Evolutionary conservation across 2,888 invertebrate species (phyloP), one percentile per base, ranked within the genome.

Genomic region (Drosophila lutescens): DNA sequence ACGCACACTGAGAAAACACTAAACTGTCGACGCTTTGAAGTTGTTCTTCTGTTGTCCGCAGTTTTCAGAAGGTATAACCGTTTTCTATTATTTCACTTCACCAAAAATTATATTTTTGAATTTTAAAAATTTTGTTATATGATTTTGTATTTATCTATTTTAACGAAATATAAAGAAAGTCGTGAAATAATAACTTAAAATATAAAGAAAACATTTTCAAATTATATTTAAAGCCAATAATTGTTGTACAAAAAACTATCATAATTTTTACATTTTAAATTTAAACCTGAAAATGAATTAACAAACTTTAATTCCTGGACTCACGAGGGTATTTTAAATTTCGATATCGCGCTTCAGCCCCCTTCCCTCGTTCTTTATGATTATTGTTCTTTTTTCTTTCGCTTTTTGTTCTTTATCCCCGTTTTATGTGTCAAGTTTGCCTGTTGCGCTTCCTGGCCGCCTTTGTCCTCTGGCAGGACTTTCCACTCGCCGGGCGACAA

Each of bases 341-440:
- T 58, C 32, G 20, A 6, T 40, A 12, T n/a, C 9, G 8, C 9
- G 4, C 9, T 32, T 5, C 8, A 41, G 15, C 30, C 17, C 26
- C 55, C 6, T 36, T 55, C 17, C 54, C 43, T 63, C 40, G 2
- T 17, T 46, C 40, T 53, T 46, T 53, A 56, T 57, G 65, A 66
- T 53, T 47, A 30, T 66, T 66, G 43, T 66, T 23, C 53, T 66
- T 74, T 74, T 72, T 63, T 57, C 46, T 15, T 53, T 50, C 44
- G n/a, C 13, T 49, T 36, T 54, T 50, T 41, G 44, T 49, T 55
- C 30, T 54, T 36, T 60, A 59, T 61, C 53, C 60, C 56, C 60
- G 40, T 53, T 75, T 75, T 56, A 72, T 76, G 70, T 72, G 78
- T 74, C 76, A 86, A 83, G 77, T 77, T 86, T 78, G 81, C 81